phyloP scores from a whole-genome alignment of 2,888 invertebrate genomes.

The Limnephilus rhombicus region DNA sequence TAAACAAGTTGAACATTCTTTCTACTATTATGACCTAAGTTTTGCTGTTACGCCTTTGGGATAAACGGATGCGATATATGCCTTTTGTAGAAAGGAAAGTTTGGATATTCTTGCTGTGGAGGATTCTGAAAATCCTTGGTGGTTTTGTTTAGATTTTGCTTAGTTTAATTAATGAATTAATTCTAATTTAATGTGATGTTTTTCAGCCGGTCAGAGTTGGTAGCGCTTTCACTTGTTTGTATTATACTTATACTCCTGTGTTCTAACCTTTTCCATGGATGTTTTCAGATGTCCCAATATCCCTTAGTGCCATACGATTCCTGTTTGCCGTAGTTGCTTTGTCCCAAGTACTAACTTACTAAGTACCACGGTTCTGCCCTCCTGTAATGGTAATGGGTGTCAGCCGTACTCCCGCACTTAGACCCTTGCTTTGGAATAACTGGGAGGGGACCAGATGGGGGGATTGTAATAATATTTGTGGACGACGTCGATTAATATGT shows the following conservation, averaged over 20 bases:
- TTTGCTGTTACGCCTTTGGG: background rate
- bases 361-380: background rate
- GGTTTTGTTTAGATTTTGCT: background rate
- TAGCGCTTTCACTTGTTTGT: background rate
- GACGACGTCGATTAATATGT: slow-evolving; percentile 40
- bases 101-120: no score
- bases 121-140: background rate
- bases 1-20: background rate
- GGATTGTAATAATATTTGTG: slow-evolving; percentile 9
- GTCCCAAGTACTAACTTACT: background rate
- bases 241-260: background rate
- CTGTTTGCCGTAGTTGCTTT: background rate
- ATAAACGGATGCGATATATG: background rate
- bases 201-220: background rate
- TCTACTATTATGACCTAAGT: background rate
- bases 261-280: slow-evolving; percentile 11
- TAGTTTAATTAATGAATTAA: background rate
- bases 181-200: background rate
- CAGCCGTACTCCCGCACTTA: slow-evolving; percentile 7
- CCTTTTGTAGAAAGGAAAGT: background rate
- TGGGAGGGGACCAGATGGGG: slow-evolving; percentile 29
- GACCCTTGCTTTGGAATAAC: slow-evolving; percentile 21
- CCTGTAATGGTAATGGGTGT: slow-evolving; percentile 23
- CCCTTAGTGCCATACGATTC: background rate
- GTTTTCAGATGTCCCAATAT: slow-evolving; percentile 20